These are phyloP conservation scores for Ceratitis capitata DNA, from an alignment of 1,140 invertebrate genomes.

Conservation along the genomic window DNA sequence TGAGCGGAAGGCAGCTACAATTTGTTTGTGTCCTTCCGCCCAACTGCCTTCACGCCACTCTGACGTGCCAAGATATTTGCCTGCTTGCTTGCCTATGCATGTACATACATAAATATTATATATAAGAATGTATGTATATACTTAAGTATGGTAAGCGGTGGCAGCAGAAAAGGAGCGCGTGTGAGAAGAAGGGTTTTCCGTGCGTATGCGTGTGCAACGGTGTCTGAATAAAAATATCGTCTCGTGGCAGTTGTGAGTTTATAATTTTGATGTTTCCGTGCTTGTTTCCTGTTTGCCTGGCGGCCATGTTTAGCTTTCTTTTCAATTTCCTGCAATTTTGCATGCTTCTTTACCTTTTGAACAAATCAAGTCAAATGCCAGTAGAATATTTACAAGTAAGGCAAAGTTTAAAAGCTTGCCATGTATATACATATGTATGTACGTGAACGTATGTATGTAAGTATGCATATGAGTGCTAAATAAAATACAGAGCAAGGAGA, in stretches of 20 bases:
- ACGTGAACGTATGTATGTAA: neutral
- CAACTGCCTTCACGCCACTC: neutral
- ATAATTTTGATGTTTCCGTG: conserved; percentile 37
- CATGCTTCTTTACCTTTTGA: conserved; percentile 22
- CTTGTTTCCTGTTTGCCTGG: conserved; percentile 41
- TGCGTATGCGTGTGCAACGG: neutral
- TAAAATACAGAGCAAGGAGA: too few relatives aligned
- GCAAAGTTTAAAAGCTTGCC: neutral
- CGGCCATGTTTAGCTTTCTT: conserved; percentile 40
- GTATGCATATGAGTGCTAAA: neutral
- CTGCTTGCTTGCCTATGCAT: too few relatives aligned
- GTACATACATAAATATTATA: too few relatives aligned
- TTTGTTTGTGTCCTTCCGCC: neutral
- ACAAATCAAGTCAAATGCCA: conserved; percentile 13
- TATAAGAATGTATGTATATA: too few relatives aligned
- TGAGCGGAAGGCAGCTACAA: conserved; percentile 4
- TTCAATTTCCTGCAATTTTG: conserved; percentile 42
- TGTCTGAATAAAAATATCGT: neutral
- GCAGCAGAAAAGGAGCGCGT: neutral
- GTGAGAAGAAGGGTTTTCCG: neutral
- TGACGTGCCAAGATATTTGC: neutral
- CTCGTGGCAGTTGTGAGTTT: neutral
- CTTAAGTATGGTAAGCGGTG: too few relatives aligned
- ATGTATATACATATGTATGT: neutral
- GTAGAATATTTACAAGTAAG: neutral